Conservation (phyloP, 2,888 invertebrate species). For the Agrotis ipsilon region DNA sequence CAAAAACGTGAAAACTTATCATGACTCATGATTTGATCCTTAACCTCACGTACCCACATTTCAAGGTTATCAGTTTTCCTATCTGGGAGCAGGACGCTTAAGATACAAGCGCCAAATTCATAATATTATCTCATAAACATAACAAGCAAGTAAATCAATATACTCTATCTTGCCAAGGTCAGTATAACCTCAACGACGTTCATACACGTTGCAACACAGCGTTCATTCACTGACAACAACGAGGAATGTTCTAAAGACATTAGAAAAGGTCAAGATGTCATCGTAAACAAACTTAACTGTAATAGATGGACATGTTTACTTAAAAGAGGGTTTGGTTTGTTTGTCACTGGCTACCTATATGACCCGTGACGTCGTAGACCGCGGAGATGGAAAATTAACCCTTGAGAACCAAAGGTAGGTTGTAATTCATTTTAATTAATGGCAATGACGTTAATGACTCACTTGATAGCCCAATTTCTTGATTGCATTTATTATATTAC, state of each 20-base stretch:
- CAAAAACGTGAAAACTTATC: too few species aligned
- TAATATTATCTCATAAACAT: neutral
- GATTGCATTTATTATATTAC: too few species aligned
- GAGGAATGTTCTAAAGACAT: conserved; percentile 49
- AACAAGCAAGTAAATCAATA: too few species aligned
- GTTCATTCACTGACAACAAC: conserved; percentile 47
- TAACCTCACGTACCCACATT: too few species aligned
- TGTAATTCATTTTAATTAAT: too few species aligned
- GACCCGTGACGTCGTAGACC: neutral
- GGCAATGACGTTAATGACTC: too few species aligned
- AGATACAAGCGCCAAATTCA: neutral
- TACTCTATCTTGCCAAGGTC: conserved; percentile 37
- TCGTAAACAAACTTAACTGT: conserved; percentile 25
- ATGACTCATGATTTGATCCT: too few species aligned
- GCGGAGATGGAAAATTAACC: neutral
- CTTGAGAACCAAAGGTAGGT: too few species aligned
- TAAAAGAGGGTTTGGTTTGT: conserved; percentile 4
- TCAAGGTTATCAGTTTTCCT: too few species aligned
- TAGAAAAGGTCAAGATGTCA: conserved; percentile 45
- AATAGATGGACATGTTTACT: conserved; percentile 10
- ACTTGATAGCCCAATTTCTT: too few species aligned
- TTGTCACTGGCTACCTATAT: neutral
- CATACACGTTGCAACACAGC: conserved; percentile 33
- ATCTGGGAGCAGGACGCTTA: too few species aligned
- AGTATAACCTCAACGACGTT: conserved; percentile 22